A percentile compares a stretch with the other conserved stretches of the same genome.
phyloP scores from a whole-genome alignment of 1,140 invertebrate genomes.

The Hypothenemus hampei region DNA sequence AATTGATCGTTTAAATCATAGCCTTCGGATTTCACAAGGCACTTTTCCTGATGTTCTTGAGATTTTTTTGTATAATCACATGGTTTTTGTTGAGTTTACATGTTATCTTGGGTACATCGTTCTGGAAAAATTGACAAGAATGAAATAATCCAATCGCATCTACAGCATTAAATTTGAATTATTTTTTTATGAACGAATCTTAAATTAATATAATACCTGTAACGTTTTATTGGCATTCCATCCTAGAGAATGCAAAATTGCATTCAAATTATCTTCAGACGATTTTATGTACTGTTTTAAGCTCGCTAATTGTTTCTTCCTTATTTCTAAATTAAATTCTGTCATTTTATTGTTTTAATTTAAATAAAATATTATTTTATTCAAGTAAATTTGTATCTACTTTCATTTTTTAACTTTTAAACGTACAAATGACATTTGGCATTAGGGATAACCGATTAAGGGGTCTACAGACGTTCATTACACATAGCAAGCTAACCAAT shows the following conservation, averaged over 20 bases:
- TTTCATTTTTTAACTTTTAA: too few species aligned
- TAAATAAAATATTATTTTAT: background rate
- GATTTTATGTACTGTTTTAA: conserved; percentile 42
- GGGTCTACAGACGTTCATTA: too few species aligned
- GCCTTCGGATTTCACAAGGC: conserved; percentile 49
- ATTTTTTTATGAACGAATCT: background rate
- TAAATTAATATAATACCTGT: conserved; percentile 20
- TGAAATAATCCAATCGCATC: background rate
- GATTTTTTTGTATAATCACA: conserved; percentile 42
- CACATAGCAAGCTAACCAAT: too few species aligned
- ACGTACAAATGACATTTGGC: too few species aligned
- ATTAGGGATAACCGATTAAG: too few species aligned
- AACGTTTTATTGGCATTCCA: conserved; percentile 34
- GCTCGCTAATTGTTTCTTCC: conserved; percentile 43
- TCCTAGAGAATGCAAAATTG: conserved; percentile 35
- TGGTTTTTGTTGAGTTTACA: conserved; percentile 49
- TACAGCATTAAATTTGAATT: background rate
- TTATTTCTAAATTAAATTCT: conserved; percentile 42
- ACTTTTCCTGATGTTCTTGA: conserved; percentile 48
- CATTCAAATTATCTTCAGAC: conserved; percentile 37
- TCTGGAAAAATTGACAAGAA: conserved; percentile 15
- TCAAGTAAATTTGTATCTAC: too few species aligned
- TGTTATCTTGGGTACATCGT: conserved; percentile 29
- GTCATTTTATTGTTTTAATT: conserved; percentile 25
- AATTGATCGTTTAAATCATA: conserved; percentile 47